Base-by-base conservation (phyloP, 2,797 vertebrate species). In the Mormyrops boulengeri region DNA sequence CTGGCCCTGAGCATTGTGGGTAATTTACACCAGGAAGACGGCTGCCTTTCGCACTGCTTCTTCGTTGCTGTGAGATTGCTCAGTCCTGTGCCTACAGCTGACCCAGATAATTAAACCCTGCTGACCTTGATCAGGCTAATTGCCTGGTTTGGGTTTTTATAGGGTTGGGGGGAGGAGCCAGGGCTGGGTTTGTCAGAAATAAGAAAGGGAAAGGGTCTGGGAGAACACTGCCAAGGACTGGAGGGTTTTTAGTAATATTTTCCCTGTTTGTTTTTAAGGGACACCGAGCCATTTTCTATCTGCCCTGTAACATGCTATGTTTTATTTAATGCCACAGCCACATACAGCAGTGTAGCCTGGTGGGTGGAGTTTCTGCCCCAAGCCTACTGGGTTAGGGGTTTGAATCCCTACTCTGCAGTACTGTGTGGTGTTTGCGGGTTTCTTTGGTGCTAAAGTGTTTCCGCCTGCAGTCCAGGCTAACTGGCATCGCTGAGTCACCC, bases 1-100 rank as follows among this genome's bases (percentile, higher is more conserved):
- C 77, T 82, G 77, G 77, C 38, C 38, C 5, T 4, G 41, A 44
- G 77, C 77, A 82, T 41, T 90, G 90, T 87, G 50, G 69, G 69
- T 57, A 4, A 44, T 47, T 47, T 47, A n/a, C 77, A 50, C n/a
- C 66, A n/a, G 77, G 77, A 82, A 82, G 38, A 82, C 38, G 7
- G 77, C 77, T 47, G 77, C 17, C 17, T 82, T 82, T 82, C 7
- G 2, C 77, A n/a, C 38, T 7, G 77, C 5, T 19, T 60, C 87
- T 60, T 77, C 9, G 7, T 84, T 80, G 44, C 88, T 34, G 88
- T 44, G 77, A 85, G 77, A 85, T 44, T 89, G 69, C 90, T 88
- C 91, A 91, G 92, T 92, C 30, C 91, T 93, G 91, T 90, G 91
- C 92, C 90, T 91, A 44, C 88, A 41, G 91, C 69, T 88, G 26